Evolutionary conservation across 2,888 invertebrate genomes (phyloP), one percentile per base, ranked within the genome.

Genomic region (Caenorhabditis angaria): DNA sequence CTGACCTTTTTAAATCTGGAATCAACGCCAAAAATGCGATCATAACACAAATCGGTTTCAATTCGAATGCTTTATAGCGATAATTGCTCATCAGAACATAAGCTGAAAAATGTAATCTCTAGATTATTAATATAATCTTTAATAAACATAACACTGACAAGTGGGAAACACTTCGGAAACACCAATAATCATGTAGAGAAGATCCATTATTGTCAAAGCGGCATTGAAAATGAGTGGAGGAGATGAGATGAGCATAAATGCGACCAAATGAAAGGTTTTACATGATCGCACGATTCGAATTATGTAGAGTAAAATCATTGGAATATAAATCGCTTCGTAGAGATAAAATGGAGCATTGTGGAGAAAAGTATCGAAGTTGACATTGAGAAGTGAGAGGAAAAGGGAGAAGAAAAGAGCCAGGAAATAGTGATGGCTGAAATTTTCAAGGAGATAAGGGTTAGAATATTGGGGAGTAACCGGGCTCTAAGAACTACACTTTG

Each of bases 61-160:
- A 27, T 24, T 67, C 71, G 48, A 71, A 71, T 8, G 61, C 55
- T 22, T 64, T 66, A 57, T 71, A 71, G 22, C 71, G 62, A 61
- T 64, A 67, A 2, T 66, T 71, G 3, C 65, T 71, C 66, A 71
- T 65, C 12, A 60, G 47, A 48, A 71, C 56, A 61, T 71, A 71
- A 29, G 71, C 71, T 71, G 41, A 3, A 59, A 59, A 27, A 25
- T 22, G 1, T 24, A 22, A 18, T 22, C 47, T 56, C 28, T 22
- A 50, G 18, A 56, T 56, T 25, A n/a, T 14, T 24, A 24, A 18
- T 29, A 20, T 56, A 28, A 4, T 53, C 55, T 27, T 35, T 60
- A 48, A 8, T n/a, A 5, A 28, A 28, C 20, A 51, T 18, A 24
- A 41, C 14, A 47, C 70, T 63, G 8, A 71, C 71, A 62, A 50